A percentile compares a stretch with the other conserved stretches of the same genome.
Evolutionary conservation across 2,888 invertebrate genomes (phyloP).

Genomic region (Phyto melanocephala): DNA sequence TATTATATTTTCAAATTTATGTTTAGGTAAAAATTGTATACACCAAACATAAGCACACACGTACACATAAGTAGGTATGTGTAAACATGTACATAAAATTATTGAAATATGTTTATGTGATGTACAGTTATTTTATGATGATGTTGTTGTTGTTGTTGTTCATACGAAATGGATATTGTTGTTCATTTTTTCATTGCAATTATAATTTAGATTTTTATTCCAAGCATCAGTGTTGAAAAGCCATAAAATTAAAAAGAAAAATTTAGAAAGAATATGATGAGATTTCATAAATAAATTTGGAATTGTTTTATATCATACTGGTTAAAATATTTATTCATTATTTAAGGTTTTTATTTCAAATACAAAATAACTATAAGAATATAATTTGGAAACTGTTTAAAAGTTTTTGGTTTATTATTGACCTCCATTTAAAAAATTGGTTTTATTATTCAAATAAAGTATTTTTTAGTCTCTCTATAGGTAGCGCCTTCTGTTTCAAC

Average conservation of each 20-base stretch:
- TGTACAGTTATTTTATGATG: background rate
- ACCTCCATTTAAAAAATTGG: too few relatives aligned
- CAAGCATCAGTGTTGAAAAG: background rate
- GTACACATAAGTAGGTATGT: too few relatives aligned
- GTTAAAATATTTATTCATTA: too few relatives aligned
- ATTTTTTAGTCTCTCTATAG: too few relatives aligned
- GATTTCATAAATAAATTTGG: constrained; percentile 26
- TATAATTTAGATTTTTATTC: constrained; percentile 22
- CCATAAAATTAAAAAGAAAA: constrained; percentile 6
- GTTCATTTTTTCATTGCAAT: constrained; percentile 42
- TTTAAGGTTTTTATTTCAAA: too few relatives aligned
- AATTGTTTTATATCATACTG: too few relatives aligned
- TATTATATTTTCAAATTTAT: constrained; percentile 42
- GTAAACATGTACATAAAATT: background rate
- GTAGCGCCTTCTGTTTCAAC: too few relatives aligned
- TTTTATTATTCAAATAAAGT: too few relatives aligned
- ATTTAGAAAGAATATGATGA: background rate
- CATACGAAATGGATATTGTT: too few relatives aligned
- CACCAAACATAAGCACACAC: background rate
- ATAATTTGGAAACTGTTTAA: too few relatives aligned
- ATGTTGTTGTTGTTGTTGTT: background rate
- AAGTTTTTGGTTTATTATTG: too few relatives aligned
- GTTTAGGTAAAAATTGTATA: constrained; percentile 1
- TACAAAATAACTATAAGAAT: too few relatives aligned
- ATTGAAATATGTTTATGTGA: background rate